Evolutionary conservation across 2,797 vertebrate genomes (phyloP).

Genomic region (Caiman crocodilus): DNA sequence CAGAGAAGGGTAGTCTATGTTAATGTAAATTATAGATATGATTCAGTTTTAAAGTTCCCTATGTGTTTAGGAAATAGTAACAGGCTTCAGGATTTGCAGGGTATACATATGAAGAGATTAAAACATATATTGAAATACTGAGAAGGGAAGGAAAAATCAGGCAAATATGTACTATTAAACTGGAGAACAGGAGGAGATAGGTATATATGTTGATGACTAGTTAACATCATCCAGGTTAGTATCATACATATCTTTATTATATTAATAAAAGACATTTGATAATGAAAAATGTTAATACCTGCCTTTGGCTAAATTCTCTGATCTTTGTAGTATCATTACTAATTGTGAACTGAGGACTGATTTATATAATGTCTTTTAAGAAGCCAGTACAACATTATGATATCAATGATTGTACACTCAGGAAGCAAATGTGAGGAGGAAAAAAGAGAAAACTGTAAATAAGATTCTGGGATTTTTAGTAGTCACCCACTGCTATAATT

Average conservation of each 20-base stretch:
- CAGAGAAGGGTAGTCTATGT: background rate
- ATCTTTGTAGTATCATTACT: background rate
- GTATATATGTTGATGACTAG: background rate
- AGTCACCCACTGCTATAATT: background rate
- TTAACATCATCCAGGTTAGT: background rate
- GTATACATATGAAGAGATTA: background rate
- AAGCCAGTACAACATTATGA: background rate
- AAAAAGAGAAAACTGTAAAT: background rate
- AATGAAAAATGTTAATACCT: background rate
- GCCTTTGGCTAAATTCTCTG: background rate
- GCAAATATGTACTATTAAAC: background rate
- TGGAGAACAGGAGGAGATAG: background rate
- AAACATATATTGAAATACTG: background rate
- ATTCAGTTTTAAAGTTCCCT: background rate
- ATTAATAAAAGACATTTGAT: background rate
- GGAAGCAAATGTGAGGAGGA: background rate
- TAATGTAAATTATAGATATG: background rate
- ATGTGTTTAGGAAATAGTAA: background rate
- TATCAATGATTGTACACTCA: background rate
- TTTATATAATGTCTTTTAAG: background rate
- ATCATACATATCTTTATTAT: background rate
- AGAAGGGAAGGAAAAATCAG: background rate
- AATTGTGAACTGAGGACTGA: background rate
- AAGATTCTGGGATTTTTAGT: background rate
- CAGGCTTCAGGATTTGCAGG: background rate